Conservation (phyloP, 1,140 invertebrate genomes). For the Delia radicum region DNA sequence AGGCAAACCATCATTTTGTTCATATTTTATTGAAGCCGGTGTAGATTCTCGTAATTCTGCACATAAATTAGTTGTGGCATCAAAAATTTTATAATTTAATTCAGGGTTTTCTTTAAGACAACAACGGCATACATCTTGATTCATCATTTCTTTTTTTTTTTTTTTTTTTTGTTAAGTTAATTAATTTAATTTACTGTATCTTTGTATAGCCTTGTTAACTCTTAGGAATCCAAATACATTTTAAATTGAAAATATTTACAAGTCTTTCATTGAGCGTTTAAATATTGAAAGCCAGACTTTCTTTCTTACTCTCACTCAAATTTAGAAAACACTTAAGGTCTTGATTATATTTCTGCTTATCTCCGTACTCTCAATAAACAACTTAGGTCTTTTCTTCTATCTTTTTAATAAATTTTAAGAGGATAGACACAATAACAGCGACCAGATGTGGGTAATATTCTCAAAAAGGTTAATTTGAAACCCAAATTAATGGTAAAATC, state of each 20-base stretch:
- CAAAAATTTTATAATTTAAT: constrained; percentile 37
- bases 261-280: background rate
- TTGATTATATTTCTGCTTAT: no score
- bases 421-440: no score
- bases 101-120: constrained; percentile 43
- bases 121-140: constrained; percentile 39
- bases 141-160: constrained; percentile 2
- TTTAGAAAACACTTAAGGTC: no score
- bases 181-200: background rate
- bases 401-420: no score
- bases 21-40: constrained; percentile 34
- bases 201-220: background rate
- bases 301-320: background rate
- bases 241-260: background rate
- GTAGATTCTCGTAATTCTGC: constrained; percentile 33
- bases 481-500: no score
- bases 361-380: no score
- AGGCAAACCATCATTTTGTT: constrained; percentile 36
- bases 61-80: constrained; percentile 30
- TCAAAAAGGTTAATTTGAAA: no score
- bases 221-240: background rate
- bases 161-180: background rate
- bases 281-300: background rate
- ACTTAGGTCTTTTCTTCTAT: no score
- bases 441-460: no score